Evolutionary conservation across 2,797 vertebrate genomes (phyloP).

Genomic region (Pseudomugil tenellus): DNA sequence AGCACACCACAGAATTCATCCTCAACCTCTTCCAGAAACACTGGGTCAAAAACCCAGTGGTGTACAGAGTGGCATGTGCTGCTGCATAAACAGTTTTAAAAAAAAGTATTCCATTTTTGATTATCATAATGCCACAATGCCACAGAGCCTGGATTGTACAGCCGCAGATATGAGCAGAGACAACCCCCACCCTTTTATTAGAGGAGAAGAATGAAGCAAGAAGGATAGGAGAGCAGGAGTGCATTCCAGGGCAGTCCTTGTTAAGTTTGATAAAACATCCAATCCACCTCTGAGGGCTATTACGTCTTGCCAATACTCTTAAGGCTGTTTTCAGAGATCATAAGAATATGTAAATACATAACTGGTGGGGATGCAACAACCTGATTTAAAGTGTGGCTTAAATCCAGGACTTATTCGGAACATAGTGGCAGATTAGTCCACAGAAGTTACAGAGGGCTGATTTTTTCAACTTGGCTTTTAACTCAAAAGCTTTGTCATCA

Average conservation of each 20-base stretch:
- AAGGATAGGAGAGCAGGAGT: slow-evolving; percentile 42
- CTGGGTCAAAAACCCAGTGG: slow-evolving; percentile 50
- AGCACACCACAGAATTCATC: slow-evolving; percentile 47
- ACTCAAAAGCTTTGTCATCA: slow-evolving; percentile 41
- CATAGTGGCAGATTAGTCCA: slow-evolving; percentile 30
- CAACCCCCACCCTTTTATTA: slow-evolving; percentile 34
- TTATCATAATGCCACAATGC: slow-evolving; percentile 68
- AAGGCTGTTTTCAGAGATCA: slow-evolving; percentile 59
- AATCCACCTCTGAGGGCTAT: slow-evolving; percentile 64
- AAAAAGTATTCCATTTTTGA: slow-evolving; percentile 70
- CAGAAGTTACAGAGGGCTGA: slow-evolving; percentile 31
- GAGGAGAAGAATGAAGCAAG: slow-evolving; percentile 39
- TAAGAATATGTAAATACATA: slow-evolving; percentile 67
- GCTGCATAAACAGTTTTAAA: slow-evolving; percentile 51
- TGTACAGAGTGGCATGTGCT: slow-evolving; percentile 39
- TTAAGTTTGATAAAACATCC: slow-evolving; percentile 76
- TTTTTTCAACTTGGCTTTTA: slow-evolving; percentile 14
- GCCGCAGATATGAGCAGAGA: slow-evolving; percentile 66
- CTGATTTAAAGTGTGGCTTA: slow-evolving; percentile 56
- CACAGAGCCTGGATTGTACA: slow-evolving; percentile 69
- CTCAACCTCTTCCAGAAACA: slow-evolving; percentile 53
- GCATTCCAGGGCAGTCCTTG: slow-evolving; percentile 69
- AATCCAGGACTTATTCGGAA: slow-evolving; percentile 41
- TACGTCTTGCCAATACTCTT: slow-evolving; percentile 72
- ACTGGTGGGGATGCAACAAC: slow-evolving; percentile 63